Base-by-base conservation (phyloP, 2,113 vertebrate genomes). In the Ochotona curzoniae region DNA sequence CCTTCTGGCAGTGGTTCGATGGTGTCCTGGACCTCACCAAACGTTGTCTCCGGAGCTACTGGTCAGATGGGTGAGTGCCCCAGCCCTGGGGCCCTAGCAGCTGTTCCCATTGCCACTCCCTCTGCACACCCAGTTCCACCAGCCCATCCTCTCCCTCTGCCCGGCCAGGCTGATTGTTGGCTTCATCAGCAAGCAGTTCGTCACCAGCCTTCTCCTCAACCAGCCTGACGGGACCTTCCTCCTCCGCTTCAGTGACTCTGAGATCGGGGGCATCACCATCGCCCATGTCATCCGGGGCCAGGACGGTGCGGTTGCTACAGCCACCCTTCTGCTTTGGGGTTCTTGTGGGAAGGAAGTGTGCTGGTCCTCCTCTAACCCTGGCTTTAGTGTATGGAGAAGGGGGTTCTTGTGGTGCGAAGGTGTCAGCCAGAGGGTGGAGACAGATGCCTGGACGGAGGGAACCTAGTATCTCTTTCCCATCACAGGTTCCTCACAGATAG, bases 1-100 rank as follows among this genome's bases (percentile, higher is more conserved):
- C 99, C 75, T 99, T 99, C 96, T 99, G 99, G 99, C 99, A 99
- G 97, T 99, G 99, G 99, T 99, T 99, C 83, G 99, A 99, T 66
- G 99, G 99, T 71, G 99, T 99, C 63, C 98, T 99, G 10, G 99
- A 99, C 54, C 98, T 99, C 93, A 99, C 99, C 71, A 99, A 99
- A 97, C 99, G 99, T 89, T 99, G 99, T 93, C 98, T 99, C 86
- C 98, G 98, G 94, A 97, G 97, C 64, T 99, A 99, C 98, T 99
- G 99, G 99, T 99, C 98, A 0, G 99, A 99, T 89, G 97, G 98
- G 99, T 99, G 93, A 80, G 98, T 96, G 38, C 80, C 35, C 15
- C 2, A 26, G 54, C 38, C 64, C 7, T 60, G 54, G 54, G 70
- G 60, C 28, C 17, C 11, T 23, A 76, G 35, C 7, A 61, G 21